Evolutionary conservation across 2,113 vertebrate genomes (phyloP), one percentile per base, ranked within the genome.

Genomic region (Odobenus rosmarus): DNA sequence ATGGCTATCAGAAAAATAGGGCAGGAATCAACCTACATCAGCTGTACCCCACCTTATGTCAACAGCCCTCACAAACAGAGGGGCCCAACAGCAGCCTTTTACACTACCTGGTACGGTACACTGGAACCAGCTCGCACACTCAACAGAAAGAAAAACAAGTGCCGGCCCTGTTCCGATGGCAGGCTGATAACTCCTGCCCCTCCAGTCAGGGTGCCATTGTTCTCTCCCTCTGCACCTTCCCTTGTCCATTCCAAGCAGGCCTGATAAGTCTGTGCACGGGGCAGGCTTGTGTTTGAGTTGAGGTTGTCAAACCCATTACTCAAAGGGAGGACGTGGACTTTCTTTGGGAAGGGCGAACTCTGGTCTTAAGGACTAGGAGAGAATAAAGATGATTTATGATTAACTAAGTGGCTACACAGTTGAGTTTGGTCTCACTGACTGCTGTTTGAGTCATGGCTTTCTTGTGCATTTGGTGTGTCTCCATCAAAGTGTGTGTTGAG

Each of bases 51-150:
- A 98, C 99, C 99, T 99, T 99, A 98, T 99, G 99, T 99, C 99
- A 99, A 99, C 98, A 99, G 98, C 97, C 88, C 98, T 97, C 97
- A 99, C 99, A 99, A 99, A 99, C 99, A 98, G 97, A 97, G 97
- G 98, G 98, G 97, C 95, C 96, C n/a, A 7, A 95, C 98, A 61
- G 0, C 7, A 6, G 97, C 97, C 99, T 99, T 98, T 99, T 98
- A 99, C 98, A 98, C 99, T 8, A 98, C 98, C 98, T 99, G 99
- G 99, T 99, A 99, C 99, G 91, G 99, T 98, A 99, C 99, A 98
- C 98, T 90, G 93, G 96, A 96, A 95, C 98, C 94, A 55, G 97
- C 98, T 98, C 96, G 96, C 97, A 95, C 10, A 90, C 97, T 96
- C 97, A 57, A 33, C 97, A 95, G 98, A 97, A 95, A 98, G 98